phyloP scores from a whole-genome alignment of 2,888 invertebrate species.

The Noctua comes region DNA sequence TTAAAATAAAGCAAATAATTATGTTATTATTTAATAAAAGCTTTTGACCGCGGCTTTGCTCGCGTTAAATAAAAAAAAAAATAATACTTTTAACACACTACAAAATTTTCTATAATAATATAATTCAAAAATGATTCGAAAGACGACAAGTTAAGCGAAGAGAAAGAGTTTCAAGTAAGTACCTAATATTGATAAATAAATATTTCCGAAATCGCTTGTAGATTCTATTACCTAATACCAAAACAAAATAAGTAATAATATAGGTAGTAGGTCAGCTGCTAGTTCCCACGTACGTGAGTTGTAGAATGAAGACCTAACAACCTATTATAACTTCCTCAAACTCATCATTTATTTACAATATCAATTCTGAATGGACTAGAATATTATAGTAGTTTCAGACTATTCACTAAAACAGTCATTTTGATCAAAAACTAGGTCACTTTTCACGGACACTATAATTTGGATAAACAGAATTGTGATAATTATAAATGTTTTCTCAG shows the following conservation, averaged over 20 bases:
- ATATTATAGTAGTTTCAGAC: background rate
- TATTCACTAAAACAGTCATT: background rate
- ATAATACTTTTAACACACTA: too few relatives aligned
- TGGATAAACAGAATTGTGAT: too few relatives aligned
- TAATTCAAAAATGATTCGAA: too few relatives aligned
- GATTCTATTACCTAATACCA: background rate
- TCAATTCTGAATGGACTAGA: background rate
- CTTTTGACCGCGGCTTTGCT: too few relatives aligned
- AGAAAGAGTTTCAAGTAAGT: too few relatives aligned
- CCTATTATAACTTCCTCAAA: background rate
- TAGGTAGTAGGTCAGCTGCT: constrained; percentile 4
- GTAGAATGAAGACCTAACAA: background rate
- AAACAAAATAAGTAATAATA: background rate
- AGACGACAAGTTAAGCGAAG: too few relatives aligned
- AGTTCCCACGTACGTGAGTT: background rate
- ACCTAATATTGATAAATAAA: background rate
- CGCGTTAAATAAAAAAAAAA: too few relatives aligned
- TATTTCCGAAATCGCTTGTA: constrained; percentile 10
- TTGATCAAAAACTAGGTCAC: background rate
- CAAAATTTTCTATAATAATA: too few relatives aligned
- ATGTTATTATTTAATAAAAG: too few relatives aligned
- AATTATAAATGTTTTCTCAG: too few relatives aligned
- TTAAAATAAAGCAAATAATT: too few relatives aligned
- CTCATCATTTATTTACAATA: constrained; percentile 18
- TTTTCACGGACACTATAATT: background rate